phyloP scores from a whole-genome alignment of 2,113 vertebrate species.

The Tetrao urogallus region DNA sequence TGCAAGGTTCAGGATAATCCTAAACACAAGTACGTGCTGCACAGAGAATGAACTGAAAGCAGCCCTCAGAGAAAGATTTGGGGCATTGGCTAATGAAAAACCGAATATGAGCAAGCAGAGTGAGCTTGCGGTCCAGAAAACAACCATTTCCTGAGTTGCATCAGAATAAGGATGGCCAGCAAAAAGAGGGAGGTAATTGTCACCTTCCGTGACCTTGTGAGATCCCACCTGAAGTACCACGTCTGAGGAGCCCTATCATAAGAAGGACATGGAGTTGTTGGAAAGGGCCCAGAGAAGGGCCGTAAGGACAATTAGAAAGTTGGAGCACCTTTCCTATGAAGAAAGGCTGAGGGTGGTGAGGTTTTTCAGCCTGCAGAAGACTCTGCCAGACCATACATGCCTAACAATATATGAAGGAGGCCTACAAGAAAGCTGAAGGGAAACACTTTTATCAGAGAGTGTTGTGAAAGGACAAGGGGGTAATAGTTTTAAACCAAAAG shows the following conservation, averaged over 20 bases:
- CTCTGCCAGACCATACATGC: neutral
- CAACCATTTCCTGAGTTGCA: neutral
- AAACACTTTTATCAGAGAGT: neutral
- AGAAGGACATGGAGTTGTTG: neutral
- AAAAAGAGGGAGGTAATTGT: neutral
- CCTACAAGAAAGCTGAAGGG: neutral
- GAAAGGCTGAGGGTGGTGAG: neutral
- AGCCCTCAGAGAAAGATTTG: neutral
- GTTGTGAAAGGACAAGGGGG: neutral
- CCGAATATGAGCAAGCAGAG: neutral
- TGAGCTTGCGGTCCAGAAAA: neutral
- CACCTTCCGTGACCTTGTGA: neutral
- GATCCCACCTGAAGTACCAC: neutral
- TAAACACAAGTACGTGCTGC: neutral
- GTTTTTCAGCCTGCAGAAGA: neutral
- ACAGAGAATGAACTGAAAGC: neutral
- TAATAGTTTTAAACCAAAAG: neutral
- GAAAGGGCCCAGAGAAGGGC: neutral
- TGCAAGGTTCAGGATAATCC: neutral
- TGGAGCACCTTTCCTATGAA: neutral
- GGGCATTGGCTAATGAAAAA: neutral
- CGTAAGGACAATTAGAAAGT: neutral
- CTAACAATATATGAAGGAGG: neutral
- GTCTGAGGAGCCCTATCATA: neutral
- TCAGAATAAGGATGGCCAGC: neutral